These are phyloP conservation scores for Psophia crepitans DNA, from an alignment of 2,113 vertebrate genomes.

Conservation along the genomic window DNA sequence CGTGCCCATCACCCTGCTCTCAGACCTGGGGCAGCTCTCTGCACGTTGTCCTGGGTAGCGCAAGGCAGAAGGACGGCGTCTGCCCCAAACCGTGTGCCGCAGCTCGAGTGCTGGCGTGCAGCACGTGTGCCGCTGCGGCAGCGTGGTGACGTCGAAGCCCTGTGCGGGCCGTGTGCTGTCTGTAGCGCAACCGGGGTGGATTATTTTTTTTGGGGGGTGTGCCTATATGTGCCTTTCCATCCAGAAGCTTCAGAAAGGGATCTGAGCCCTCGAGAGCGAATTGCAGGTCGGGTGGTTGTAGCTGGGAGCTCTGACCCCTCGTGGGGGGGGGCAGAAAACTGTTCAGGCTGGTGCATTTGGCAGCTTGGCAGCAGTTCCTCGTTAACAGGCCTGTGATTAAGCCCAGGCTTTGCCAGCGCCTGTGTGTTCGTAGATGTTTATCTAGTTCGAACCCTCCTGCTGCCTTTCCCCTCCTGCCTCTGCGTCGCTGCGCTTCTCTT, in stretches of 20 bases:
- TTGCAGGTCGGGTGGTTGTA: not conserved
- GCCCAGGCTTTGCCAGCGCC: not conserved
- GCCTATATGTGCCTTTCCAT: fast-evolving
- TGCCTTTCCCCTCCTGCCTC: not conserved
- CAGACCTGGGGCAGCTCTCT: not conserved
- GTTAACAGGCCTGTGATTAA: not conserved
- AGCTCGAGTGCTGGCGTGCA: not conserved
- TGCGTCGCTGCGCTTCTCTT: no score
- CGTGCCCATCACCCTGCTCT: not conserved
- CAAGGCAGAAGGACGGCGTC: fast-evolving
- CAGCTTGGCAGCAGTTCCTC: not conserved
- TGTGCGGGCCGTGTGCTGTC: not conserved
- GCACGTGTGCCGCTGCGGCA: not conserved
- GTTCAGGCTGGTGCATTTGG: not conserved
- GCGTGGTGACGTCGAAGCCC: no score
- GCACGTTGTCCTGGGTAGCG: fast-evolving
- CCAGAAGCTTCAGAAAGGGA: not conserved
- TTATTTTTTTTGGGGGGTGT: no score
- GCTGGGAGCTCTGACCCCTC: not conserved
- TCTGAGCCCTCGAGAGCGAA: not conserved
- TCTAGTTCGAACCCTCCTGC: not conserved
- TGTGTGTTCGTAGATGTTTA: not conserved
- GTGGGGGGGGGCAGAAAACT: not conserved
- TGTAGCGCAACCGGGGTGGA: not conserved
- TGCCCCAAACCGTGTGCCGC: not conserved